Percentiles rank a stretch among this genome's conserved stretches.
These are phyloP conservation scores for Scaptomyza caliginosa DNA, from an alignment of 2,888 invertebrate species.

Conservation along the genomic window DNA sequence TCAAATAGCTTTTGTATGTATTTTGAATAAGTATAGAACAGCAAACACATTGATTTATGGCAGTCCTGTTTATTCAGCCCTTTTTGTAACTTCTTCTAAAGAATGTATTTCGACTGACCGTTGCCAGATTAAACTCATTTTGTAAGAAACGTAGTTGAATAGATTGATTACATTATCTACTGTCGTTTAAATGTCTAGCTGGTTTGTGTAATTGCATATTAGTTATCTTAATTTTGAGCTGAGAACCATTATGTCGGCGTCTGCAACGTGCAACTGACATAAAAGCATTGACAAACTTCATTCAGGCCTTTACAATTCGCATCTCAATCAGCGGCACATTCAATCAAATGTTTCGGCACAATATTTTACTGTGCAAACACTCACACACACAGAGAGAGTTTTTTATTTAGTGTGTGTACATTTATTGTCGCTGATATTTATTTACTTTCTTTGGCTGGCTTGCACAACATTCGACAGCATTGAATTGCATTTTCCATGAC, in stretches of 20 bases:
- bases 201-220: conserved; percentile 7
- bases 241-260: conserved; percentile 24
- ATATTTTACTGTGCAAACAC: conserved; percentile 38
- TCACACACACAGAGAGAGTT: conserved; percentile 31
- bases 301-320: conserved; percentile 45
- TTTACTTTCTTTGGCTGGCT: conserved; percentile 55
- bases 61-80: background rate
- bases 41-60: conserved; percentile 52
- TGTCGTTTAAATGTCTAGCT: background rate
- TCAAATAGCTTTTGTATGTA: conserved; percentile 27
- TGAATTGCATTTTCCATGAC: conserved; percentile 73
- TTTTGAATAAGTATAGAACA: conserved; percentile 8
- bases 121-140: too few relatives aligned
- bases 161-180: background rate
- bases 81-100: background rate
- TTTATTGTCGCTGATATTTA: conserved; percentile 64
- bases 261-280: conserved; percentile 14
- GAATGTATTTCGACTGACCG: background rate
- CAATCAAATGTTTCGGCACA: conserved; percentile 60
- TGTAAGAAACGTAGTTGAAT: background rate
- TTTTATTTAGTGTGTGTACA: conserved; percentile 22
- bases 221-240: background rate
- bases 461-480: conserved; percentile 50
- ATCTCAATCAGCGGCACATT: conserved; percentile 68
- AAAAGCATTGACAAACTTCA: conserved; percentile 36